A percentile compares a stretch with the other conserved stretches of the same genome.
These are phyloP conservation scores for Galago senegalensis DNA, from an alignment of 2,797 vertebrate genomes.

Conservation along the genomic window DNA sequence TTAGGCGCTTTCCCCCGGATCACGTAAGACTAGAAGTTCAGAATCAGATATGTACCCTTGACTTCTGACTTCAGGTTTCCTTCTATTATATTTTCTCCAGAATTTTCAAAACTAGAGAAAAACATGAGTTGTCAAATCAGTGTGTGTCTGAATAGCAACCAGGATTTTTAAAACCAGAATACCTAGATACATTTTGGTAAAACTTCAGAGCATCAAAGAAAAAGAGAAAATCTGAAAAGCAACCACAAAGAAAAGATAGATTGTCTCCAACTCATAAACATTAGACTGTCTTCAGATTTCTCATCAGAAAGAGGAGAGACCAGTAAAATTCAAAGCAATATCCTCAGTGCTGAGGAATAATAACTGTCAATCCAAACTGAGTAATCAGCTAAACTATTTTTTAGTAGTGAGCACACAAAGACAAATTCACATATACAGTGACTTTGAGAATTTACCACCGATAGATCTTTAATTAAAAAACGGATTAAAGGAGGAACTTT, in stretches of 20 bases:
- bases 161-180: neutral
- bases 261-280: neutral
- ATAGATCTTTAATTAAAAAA: neutral
- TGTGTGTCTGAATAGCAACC: neutral
- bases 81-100: neutral
- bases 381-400: neutral
- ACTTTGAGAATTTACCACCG: conserved; percentile 14
- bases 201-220: neutral
- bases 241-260: neutral
- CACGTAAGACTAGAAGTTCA: neutral
- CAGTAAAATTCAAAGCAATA: neutral
- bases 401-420: neutral
- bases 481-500: neutral
- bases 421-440: neutral
- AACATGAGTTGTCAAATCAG: neutral
- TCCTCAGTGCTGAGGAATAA: neutral
- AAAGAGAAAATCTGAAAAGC: neutral
- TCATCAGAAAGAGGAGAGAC: neutral
- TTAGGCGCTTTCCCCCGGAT: neutral
- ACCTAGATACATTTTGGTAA: neutral
- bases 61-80: neutral
- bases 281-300: neutral
- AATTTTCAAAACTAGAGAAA: conserved; percentile 18
- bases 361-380: neutral
- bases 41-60: neutral